phyloP scores from a whole-genome alignment of 2,888 invertebrate genomes.

The Onchidella celtica region DNA sequence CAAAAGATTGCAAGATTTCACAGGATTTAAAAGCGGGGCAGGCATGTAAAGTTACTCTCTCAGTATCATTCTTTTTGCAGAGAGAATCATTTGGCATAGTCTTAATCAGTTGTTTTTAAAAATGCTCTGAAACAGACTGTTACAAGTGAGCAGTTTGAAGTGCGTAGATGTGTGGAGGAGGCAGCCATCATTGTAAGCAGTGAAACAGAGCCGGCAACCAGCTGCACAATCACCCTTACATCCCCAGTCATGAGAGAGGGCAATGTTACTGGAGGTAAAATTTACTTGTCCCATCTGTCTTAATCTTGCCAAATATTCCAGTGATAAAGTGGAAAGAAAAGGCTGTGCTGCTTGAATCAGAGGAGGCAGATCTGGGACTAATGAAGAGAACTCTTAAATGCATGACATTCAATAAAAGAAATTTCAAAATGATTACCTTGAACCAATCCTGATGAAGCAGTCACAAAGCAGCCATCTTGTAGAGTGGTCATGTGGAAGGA shows the following conservation, averaged over 20 bases:
- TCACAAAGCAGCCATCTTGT: slow-evolving; percentile 47
- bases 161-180: slow-evolving; percentile 91
- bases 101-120: no score
- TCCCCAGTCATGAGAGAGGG: slow-evolving; percentile 94
- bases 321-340: neutral
- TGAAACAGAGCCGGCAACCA: slow-evolving; percentile 82
- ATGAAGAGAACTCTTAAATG: neutral
- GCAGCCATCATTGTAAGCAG: slow-evolving; percentile 91
- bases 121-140: no score
- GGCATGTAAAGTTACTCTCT: no score
- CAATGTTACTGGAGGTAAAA: slow-evolving; percentile 68
- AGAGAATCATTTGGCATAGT: no score
- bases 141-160: slow-evolving; percentile 89
- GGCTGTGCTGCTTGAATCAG: slow-evolving; percentile 32
- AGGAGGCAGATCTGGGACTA: neutral
- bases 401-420: neutral
- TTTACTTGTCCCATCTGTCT: no score
- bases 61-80: no score
- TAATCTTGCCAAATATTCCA: slow-evolving; percentile 11
- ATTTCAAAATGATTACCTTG: neutral
- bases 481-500: slow-evolving; percentile 66
- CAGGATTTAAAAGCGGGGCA: no score
- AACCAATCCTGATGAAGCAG: slow-evolving; percentile 19
- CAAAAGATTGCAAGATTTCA: no score
- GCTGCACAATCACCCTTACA: slow-evolving; percentile 93